These are phyloP conservation scores for Paramuricea clavata DNA, from an alignment of 92 coral and sea anemone species.

Conservation along the genomic window DNA sequence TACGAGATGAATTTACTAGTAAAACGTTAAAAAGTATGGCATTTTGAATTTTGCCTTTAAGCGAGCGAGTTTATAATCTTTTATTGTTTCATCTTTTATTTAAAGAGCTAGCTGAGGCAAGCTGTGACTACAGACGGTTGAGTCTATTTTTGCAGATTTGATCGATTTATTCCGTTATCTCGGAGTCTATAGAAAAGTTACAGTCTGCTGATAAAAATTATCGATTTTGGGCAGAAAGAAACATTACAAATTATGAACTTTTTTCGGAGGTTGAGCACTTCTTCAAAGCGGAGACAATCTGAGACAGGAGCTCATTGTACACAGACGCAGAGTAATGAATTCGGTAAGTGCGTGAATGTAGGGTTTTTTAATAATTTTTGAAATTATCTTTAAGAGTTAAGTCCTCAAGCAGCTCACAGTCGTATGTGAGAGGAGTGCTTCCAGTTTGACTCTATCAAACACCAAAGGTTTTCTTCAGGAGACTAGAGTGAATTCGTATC, in stretches of 20 bases:
- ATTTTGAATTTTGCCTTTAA: no score
- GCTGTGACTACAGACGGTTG: background rate
- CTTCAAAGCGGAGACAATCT: constrained; percentile 12
- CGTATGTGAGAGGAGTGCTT: no score
- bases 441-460: no score
- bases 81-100: background rate
- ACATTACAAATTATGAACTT: constrained; percentile 7
- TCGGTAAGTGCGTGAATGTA: no score
- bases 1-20: no score
- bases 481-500: no score
- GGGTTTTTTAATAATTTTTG: no score
- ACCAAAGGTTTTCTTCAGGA: no score
- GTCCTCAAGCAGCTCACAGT: no score
- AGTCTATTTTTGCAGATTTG: background rate
- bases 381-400: no score
- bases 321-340: background rate
- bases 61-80: background rate
- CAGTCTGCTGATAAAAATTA: background rate
- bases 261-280: constrained; percentile 15
- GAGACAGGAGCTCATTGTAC: background rate
- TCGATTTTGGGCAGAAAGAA: background rate
- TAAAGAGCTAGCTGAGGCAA: no score
- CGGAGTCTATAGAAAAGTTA: background rate
- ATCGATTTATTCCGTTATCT: background rate
- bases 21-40: background rate